Evolutionary conservation across 2,113 vertebrate genomes (phyloP), one percentile per base, ranked within the genome.

Genomic region (Pelodiscus sinensis): DNA sequence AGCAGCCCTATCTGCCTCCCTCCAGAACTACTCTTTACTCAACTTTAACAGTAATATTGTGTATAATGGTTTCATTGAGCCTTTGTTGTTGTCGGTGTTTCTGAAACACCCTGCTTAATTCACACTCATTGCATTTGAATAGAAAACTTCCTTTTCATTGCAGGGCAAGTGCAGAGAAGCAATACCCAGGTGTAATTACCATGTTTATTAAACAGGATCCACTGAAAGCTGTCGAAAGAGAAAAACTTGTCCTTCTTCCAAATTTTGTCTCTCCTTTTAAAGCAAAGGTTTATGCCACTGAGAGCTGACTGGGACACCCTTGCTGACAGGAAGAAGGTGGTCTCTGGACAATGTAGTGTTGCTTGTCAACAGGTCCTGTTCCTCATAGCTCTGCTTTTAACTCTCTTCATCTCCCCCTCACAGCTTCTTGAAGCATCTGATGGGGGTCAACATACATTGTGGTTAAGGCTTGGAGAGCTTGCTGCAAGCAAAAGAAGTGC

Each of bases 91-190:
- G 44, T 44, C 44, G 3, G 10, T 88, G 21, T 38, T 50, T 2
- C 84, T 92, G 18, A 85, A 87, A 73, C 58, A 8, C 0, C 25
- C 89, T 51, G 29, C 82, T 94, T 85, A 79, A 90, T 85, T 95
- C 80, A 51, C 9, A 31, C 1, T 44, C 16, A 3, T 8, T 85
- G 25, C 16, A 11, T 87, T 58, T 89, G 60, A 91, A 38, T n/a
- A 58, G 31, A 82, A 82, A 87, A 91, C 44, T 62, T 85, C 22
- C 25, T 78, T 82, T 4, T 58, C 7, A 0, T 62, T 77, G 19
- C 35, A 86, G 57, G 50, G 68, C 19, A 87, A 84, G 55, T 80
- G 71, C 68, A 89, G 91, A 79, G 31, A 79, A 81, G 77, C 35
- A 77, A 44, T 78, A 27, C 60, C 85, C 16, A 38, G 38, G 31